phyloP scores from a whole-genome alignment of 2,113 vertebrate genomes.

The Chloroceryle aenea region DNA sequence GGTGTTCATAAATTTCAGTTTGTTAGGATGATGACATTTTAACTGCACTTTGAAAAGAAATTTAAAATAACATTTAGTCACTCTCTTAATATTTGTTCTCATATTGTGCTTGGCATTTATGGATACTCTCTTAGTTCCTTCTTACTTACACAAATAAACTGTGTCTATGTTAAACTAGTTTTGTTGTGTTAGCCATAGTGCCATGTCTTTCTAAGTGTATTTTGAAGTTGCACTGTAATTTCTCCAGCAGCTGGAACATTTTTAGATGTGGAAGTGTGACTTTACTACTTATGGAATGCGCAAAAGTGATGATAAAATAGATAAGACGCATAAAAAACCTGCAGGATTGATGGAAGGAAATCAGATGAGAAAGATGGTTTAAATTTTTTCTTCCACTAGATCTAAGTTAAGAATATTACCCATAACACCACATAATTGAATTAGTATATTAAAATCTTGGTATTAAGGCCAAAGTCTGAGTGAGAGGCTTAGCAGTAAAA shows the following conservation, averaged over 20 bases:
- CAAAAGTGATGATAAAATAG: neutral
- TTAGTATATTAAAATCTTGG: slow-evolving; percentile 28
- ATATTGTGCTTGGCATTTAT: neutral
- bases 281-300: neutral
- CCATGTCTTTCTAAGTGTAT: neutral
- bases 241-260: neutral
- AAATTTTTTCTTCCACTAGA: neutral
- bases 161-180: neutral
- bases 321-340: neutral
- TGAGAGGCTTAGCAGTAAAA: slow-evolving; percentile 18
- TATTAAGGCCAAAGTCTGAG: slow-evolving; percentile 34
- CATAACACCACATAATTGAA: slow-evolving; percentile 26
- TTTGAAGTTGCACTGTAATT: neutral
- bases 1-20: neutral
- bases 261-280: neutral
- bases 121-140: neutral
- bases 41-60: neutral
- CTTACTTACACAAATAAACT: neutral
- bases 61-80: neutral
- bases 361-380: neutral
- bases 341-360: neutral
- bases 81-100: neutral
- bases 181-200: neutral
- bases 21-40: neutral
- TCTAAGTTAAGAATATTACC: slow-evolving; percentile 29